Conservation (phyloP, 2,888 invertebrate genomes). For the Malacosoma neustria region DNA sequence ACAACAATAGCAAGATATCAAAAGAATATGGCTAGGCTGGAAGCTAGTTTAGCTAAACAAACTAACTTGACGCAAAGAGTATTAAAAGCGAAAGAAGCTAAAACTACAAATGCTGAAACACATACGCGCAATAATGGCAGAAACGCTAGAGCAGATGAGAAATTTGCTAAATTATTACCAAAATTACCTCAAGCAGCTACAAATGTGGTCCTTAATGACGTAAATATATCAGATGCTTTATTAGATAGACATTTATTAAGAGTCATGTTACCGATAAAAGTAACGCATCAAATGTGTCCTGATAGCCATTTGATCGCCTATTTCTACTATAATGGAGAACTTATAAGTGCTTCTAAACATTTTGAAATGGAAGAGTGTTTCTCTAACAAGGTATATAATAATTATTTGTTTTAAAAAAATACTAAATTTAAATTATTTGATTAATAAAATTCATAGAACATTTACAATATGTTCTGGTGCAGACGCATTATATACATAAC, state of each 20-base stretch:
- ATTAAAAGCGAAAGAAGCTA: constrained; percentile 2
- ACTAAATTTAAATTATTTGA: too few relatives aligned
- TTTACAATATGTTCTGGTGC: too few relatives aligned
- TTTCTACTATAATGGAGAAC: constrained; percentile 70
- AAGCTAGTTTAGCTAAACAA: constrained; percentile 3
- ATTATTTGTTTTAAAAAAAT: too few relatives aligned
- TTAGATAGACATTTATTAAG: constrained; percentile 40
- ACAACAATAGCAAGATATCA: constrained; percentile 3
- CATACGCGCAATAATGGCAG: neutral
- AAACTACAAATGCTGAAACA: neutral
- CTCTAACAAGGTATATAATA: constrained; percentile 63
- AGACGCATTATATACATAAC: too few relatives aligned
- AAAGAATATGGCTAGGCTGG: constrained; percentile 2
- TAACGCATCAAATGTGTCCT: constrained; percentile 68
- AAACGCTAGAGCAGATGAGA: neutral
- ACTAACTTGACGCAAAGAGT: constrained; percentile 5
- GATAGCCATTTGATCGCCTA: constrained; percentile 70
- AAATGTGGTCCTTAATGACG: neutral
- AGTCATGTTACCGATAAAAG: constrained; percentile 53
- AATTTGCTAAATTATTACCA: neutral
- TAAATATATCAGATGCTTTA: constrained; percentile 29
- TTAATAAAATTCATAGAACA: too few relatives aligned
- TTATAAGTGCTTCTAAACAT: constrained; percentile 71
- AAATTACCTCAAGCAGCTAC: constrained; percentile 4
- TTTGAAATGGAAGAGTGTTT: constrained; percentile 74